These are phyloP conservation scores for Edolisoma coerulescens DNA, from an alignment of 2,113 vertebrate species.

Conservation along the genomic window DNA sequence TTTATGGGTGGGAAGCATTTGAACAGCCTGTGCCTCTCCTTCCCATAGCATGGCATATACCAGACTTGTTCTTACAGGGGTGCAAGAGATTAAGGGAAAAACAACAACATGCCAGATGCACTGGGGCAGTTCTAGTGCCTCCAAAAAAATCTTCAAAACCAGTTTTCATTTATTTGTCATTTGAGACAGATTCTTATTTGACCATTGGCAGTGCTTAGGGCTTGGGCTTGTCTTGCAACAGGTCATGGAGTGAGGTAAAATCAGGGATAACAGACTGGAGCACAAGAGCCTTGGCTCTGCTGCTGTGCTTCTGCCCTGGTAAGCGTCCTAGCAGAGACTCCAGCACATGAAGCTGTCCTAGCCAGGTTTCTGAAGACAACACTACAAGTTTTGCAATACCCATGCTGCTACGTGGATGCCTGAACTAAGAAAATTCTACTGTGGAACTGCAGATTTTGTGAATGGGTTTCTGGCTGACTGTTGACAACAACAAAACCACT, in stretches of 20 bases:
- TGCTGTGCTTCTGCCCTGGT: neutral
- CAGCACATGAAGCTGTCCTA: neutral
- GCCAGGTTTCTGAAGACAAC: neutral
- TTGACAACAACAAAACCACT: neutral
- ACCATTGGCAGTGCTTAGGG: neutral
- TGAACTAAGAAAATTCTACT: neutral
- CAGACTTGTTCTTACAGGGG: neutral
- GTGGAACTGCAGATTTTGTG: neutral
- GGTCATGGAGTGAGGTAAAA: neutral
- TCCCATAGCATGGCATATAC: neutral
- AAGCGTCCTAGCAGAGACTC: neutral
- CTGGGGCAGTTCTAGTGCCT: neutral
- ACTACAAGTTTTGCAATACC: neutral
- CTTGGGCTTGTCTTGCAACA: neutral
- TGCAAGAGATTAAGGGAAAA: neutral
- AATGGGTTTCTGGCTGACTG: neutral
- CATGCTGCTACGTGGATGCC: neutral
- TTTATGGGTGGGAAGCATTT: neutral
- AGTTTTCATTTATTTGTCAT: neutral
- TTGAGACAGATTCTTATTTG: neutral
- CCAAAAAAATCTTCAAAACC: neutral
- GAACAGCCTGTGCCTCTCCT: neutral
- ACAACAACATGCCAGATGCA: neutral
- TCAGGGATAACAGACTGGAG: neutral
- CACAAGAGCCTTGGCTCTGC: neutral